Evolutionary conservation across 1,140 invertebrate genomes (phyloP), one percentile per base, ranked within the genome.

Genomic region (Drosophila bocki): DNA sequence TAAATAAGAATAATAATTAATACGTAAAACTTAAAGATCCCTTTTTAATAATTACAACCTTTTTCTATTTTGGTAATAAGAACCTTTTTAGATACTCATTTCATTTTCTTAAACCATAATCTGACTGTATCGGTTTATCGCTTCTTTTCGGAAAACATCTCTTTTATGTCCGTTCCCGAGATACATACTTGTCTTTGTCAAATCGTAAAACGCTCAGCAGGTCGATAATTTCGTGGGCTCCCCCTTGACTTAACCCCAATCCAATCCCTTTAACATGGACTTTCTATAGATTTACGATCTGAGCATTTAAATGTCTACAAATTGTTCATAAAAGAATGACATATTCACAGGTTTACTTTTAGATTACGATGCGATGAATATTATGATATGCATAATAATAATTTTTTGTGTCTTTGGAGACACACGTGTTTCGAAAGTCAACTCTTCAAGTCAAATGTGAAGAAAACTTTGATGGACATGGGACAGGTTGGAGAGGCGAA

Each of bases 341-440:
- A 78, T 56, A 50, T 57, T 51, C 65, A 71, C 19, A 59, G 54
- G 33, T 60, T 63, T 60, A 63, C 58, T 74, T 78, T 79, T 75
- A 70, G 60, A 65, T 64, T 79, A 48, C 47, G 54, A 75, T 41
- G 37, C 33, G 50, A 39, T 50, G 45, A 42, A 45, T 59, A 69
- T 77, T 77, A 64, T 75, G 51, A 62, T 87, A 79, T 72, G 82
- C 83, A 86, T 87, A 69, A 79, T 86, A 86, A 86, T 80, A 35
- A 33, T 58, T 67, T 37, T 42, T 41, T 8, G 41, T 54, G 19
- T 32, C 58, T 59, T 53, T 41, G 15, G 17, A 51, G 64, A 76
- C 83, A 79, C 83, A 72, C 82, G 79, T 87, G 79, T 82, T 72
- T 79, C 59, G 79, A 82, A 79, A 86, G 50, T 45, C 64, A 85